These are phyloP conservation scores for Ammodytes marinus DNA, from an alignment of 2,113 vertebrate genomes.

Conservation along the genomic window DNA sequence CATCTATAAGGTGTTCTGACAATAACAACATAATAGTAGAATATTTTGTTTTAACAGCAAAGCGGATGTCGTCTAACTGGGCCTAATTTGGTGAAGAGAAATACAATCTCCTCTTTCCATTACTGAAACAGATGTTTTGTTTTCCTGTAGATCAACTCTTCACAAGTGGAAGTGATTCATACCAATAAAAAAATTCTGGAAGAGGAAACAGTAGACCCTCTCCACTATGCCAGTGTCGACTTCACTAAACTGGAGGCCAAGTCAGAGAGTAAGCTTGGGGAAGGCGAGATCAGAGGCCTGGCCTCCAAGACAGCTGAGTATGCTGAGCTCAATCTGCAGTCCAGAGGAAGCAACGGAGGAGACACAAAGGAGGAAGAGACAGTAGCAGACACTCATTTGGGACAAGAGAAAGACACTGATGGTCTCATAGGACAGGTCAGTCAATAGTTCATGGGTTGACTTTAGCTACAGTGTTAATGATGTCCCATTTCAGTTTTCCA, in stretches of 20 bases:
- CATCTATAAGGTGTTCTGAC: neutral
- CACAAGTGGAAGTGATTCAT: slow-evolving; percentile 28
- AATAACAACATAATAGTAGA: neutral
- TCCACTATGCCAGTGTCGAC: slow-evolving; percentile 39
- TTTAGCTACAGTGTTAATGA: neutral
- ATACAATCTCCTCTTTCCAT: neutral
- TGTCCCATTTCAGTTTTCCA: neutral
- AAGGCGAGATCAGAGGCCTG: slow-evolving; percentile 32
- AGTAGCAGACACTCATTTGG: neutral
- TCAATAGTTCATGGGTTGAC: neutral
- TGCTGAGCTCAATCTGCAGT: slow-evolving; percentile 32
- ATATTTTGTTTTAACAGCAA: too few species aligned
- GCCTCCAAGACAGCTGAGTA: slow-evolving; percentile 36
- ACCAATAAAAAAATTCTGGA: slow-evolving; percentile 44
- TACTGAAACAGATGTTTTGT: slow-evolving; percentile 4
- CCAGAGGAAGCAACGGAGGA: neutral
- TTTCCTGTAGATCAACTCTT: slow-evolving; percentile 32
- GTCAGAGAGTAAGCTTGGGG: neutral
- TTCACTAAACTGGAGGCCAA: slow-evolving; percentile 39
- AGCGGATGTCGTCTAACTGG: neutral
- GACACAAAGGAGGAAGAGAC: slow-evolving; percentile 8
- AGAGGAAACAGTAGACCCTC: neutral
- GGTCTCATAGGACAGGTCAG: neutral
- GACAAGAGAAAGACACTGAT: neutral
- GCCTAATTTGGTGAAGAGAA: neutral